phyloP scores from a whole-genome alignment of 1,140 invertebrate genomes.

The Pseudomyrmex gracilis region DNA sequence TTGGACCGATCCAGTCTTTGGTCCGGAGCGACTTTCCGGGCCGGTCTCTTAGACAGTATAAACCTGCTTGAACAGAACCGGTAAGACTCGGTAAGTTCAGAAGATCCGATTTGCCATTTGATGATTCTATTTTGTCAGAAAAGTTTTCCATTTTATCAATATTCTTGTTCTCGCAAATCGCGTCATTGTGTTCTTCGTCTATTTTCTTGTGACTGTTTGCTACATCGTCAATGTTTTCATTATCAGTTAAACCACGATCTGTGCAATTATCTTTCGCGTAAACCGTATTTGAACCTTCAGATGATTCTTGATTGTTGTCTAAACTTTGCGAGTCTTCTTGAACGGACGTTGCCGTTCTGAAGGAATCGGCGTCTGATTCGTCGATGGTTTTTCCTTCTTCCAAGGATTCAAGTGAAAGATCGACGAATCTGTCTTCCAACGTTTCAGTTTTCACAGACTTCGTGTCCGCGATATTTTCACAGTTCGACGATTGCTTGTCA shows the following conservation, averaged over 20 bases:
- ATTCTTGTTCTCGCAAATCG: neutral
- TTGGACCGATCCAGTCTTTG: too few species aligned
- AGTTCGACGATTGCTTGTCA: neutral
- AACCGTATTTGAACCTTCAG: neutral
- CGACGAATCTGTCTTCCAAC: neutral
- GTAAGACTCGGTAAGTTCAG: too few species aligned
- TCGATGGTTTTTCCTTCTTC: constrained; percentile 27
- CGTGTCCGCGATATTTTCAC: neutral
- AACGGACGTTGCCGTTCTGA: constrained; percentile 50
- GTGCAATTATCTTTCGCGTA: neutral
- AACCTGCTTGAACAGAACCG: too few species aligned
- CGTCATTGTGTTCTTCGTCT: neutral
- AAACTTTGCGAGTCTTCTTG: neutral
- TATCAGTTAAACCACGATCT: neutral
- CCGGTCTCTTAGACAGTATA: too few species aligned
- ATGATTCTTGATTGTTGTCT: neutral
- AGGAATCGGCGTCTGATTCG: constrained; percentile 56
- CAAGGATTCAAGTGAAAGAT: neutral
- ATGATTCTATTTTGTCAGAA: neutral
- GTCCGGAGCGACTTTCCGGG: too few species aligned
- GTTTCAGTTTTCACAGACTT: constrained; percentile 2
- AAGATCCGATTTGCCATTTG: too few species aligned
- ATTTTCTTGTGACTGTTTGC: neutral
- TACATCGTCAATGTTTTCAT: neutral
- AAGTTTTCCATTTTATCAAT: constrained; percentile 3